phyloP scores from a whole-genome alignment of 2,797 vertebrate species.

The Peromyscus nudipes region DNA sequence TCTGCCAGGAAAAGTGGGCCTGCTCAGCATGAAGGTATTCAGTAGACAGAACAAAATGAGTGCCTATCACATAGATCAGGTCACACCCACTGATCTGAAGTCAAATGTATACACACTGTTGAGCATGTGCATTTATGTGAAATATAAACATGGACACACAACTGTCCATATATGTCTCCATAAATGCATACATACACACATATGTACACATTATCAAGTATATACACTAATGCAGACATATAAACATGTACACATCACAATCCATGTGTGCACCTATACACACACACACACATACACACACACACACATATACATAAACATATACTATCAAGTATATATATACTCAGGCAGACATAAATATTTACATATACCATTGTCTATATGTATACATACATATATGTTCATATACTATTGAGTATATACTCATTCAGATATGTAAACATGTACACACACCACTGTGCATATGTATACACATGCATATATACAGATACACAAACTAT shows the following conservation, averaged over 20 bases:
- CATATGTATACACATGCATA: not conserved
- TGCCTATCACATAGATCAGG: not conserved
- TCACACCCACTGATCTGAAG: not conserved
- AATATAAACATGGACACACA: not conserved
- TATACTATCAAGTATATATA: not conserved
- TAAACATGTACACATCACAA: not conserved
- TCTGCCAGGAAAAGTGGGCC: not conserved
- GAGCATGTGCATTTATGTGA: not conserved
- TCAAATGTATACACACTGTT: not conserved
- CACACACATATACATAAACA: not conserved
- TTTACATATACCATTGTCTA: not conserved
- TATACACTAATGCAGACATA: not conserved
- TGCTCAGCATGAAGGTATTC: slow-evolving; percentile 9
- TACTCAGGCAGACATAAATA: not conserved
- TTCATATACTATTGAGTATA: not conserved
- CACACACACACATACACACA: not conserved
- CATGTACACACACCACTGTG: not conserved
- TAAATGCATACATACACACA: not conserved
- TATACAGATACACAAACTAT: not conserved
- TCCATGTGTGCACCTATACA: not conserved
- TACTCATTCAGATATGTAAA: not conserved
- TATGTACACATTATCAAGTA: not conserved
- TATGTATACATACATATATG: not conserved
- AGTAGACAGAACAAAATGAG: slow-evolving; percentile 17
- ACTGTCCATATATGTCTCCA: not conserved